Conservation (phyloP, 1,140 invertebrate species). For the Neuroterus valhalla region DNA sequence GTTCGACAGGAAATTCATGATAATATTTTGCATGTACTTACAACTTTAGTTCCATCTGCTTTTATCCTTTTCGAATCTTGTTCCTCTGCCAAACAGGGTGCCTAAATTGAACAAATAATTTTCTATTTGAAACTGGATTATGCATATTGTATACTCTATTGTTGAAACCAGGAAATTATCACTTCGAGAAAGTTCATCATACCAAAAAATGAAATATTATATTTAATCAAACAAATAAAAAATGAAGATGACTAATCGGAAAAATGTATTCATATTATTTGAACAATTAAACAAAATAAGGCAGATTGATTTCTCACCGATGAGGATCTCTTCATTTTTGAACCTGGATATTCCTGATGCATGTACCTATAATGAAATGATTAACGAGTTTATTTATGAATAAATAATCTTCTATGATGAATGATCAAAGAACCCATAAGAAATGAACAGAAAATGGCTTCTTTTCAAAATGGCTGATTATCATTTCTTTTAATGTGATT, state of each 20-base stretch:
- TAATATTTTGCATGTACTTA: slow-evolving; percentile 1
- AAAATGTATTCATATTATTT: neutral
- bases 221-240: no score
- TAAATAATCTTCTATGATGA: neutral
- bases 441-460: no score
- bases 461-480: no score
- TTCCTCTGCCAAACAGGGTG: slow-evolving; percentile 49
- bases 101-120: slow-evolving; percentile 41
- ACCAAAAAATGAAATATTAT: no score
- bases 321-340: slow-evolving; percentile 59
- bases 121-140: neutral
- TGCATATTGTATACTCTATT: neutral
- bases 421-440: no score
- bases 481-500: no score
- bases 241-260: no score
- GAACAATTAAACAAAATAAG: slow-evolving; percentile 6
- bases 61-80: slow-evolving; percentile 49
- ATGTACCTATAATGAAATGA: neutral
- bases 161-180: no score
- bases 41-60: slow-evolving; percentile 42
- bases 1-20: no score
- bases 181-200: no score
- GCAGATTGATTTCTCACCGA: slow-evolving; percentile 52
- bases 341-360: neutral
- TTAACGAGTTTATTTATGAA: neutral